Evolutionary conservation across 2,113 vertebrate species (phyloP).

Genomic region (Hylia prasina): DNA sequence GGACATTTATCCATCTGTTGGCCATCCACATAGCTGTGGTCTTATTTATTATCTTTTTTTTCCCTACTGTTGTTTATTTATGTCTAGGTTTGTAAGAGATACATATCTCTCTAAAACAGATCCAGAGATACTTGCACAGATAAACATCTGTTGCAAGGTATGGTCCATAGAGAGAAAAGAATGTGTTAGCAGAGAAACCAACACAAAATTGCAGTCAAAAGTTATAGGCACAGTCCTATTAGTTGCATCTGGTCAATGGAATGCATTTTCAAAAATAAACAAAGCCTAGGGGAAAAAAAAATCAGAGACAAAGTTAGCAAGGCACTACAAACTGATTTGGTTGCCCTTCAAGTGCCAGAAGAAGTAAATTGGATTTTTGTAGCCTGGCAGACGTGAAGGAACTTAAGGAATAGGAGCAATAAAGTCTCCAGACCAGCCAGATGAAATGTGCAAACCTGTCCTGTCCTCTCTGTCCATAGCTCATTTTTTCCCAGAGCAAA

Average conservation of each 20-base stretch:
- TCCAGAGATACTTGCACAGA: neutral
- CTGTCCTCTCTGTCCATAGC: neutral
- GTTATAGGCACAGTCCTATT: neutral
- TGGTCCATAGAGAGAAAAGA: neutral
- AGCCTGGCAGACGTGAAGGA: neutral
- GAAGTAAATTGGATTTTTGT: neutral
- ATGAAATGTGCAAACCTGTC: neutral
- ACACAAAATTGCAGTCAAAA: neutral
- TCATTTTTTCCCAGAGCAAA: neutral
- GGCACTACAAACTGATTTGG: neutral
- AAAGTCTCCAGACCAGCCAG: neutral
- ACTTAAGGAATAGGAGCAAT: neutral
- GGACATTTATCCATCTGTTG: slow-evolving; percentile 39
- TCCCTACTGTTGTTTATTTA: neutral
- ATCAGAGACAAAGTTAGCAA: neutral
- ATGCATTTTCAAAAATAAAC: neutral
- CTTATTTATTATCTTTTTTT: neutral
- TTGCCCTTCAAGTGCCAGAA: neutral
- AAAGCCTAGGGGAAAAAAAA: neutral
- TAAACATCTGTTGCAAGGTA: neutral
- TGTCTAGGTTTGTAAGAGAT: neutral
- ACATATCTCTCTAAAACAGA: neutral
- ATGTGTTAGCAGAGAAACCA: neutral
- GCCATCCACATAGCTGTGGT: neutral
- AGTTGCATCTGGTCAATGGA: neutral